These are phyloP conservation scores for Motacilla tschutschensis DNA, from an alignment of 2,113 vertebrate genomes.

Conservation along the genomic window DNA sequence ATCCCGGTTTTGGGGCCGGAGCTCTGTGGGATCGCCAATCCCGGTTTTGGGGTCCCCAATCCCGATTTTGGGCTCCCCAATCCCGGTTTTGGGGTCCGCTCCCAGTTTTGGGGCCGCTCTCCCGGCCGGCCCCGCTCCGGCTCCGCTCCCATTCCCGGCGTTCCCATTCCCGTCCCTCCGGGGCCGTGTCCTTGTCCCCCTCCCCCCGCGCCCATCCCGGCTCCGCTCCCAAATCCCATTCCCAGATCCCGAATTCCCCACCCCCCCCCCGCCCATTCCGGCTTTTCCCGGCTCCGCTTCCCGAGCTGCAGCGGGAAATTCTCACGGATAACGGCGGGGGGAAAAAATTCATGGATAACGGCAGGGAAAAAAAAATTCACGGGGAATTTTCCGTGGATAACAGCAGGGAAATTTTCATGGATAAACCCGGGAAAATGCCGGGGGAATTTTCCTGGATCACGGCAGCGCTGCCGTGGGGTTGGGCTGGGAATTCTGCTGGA, in stretches of 20 bases:
- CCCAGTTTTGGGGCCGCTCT: not conserved
- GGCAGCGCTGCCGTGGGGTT: not conserved
- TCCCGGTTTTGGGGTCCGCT: too few relatives aligned
- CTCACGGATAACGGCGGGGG: not conserved
- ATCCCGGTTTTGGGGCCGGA: not conserved
- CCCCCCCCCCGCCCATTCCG: not conserved
- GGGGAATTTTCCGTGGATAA: too few relatives aligned
- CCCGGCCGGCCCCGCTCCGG: not conserved
- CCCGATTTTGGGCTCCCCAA: not conserved
- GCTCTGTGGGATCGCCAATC: not conserved
- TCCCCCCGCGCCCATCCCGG: not conserved
- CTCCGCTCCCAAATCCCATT: not conserved
- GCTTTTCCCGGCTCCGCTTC: not conserved
- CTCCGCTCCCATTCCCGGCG: not conserved
- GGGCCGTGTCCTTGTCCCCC: not conserved
- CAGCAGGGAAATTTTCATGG: too few relatives aligned
- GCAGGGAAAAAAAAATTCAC: too few relatives aligned
- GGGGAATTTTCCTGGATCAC: not conserved
- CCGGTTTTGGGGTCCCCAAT: not conserved
- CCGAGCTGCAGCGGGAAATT: not conserved
- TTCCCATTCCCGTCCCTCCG: not conserved
- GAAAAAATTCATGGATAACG: too few relatives aligned
- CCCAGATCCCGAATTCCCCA: not conserved
- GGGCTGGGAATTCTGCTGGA: not conserved
- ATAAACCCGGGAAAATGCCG: not conserved